Base-by-base conservation (phyloP, 2,888 invertebrate species). In the Drosophila fulvimacula region DNA sequence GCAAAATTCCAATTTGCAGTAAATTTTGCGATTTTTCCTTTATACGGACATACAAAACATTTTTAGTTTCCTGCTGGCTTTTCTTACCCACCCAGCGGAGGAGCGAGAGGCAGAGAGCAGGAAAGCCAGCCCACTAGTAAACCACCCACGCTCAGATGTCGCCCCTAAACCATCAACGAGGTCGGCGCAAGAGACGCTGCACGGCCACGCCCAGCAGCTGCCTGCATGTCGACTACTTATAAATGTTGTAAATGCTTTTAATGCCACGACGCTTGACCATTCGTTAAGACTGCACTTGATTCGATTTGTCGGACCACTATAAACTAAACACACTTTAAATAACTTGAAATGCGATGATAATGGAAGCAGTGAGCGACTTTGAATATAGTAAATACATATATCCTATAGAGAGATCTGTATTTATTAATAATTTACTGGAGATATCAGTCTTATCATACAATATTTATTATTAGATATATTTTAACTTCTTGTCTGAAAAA, bases 1-100 rank as follows among this genome's bases (percentile, higher is more conserved):
- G 89, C 83, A 88, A 88, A 90, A 90, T 88, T 90, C 91, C 91
- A 91, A 91, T 91, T 91, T 91, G 91, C 91, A 91, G 91, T 91
- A 91, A 91, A 91, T 91, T 91, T 91, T 91, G 89, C 80, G 90
- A 91, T 91, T 91, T 83, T 91, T 91, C 89, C 79, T 89, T 82
- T 84, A 89, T 84, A 87, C 87, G 80, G 79, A 87, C 85, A 87
- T 89, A 89, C 89, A 86, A 89, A 89, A 89, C 88, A 86, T 86
- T 86, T 86, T 89, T 87, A 87, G 89, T 86, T 87, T 84, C 83
- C 83, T 88, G 88, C 83, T 88, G 87, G 81, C 74, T 86, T 82
- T 83, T 74, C 78, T 72, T 70, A 53, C 74, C 30, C 67, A 61
- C 63, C 60, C 73, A 53, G 34, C 36, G 48, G 3, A 38, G 36